Evolutionary conservation across 2,888 invertebrate species (phyloP).

Genomic region (Blastobasis lacticolella): DNA sequence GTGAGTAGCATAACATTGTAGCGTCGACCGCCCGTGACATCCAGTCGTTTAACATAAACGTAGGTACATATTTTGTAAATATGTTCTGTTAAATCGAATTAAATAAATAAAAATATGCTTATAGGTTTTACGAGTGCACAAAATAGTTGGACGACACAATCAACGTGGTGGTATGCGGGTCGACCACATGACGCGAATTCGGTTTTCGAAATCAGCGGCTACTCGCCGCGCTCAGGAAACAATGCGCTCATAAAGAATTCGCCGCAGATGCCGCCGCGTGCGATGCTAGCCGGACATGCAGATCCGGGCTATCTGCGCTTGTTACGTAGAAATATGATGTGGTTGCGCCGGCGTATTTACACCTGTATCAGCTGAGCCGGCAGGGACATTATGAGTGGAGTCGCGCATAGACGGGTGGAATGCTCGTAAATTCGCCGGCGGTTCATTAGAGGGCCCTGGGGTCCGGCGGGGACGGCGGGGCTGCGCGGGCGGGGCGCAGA

Average conservation of each 20-base stretch:
- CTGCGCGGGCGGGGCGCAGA: conserved; percentile 31
- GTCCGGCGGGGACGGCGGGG: conserved; percentile 15
- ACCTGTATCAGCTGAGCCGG: conserved; percentile 9
- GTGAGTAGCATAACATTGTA: conserved; percentile 36
- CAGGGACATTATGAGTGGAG: conserved; percentile 14
- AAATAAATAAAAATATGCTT: no score
- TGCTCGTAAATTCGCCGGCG: conserved; percentile 42
- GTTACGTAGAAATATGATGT: conserved; percentile 6
- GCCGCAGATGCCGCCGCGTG: conserved; percentile 49
- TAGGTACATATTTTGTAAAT: no score
- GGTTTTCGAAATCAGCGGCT: conserved; percentile 29
- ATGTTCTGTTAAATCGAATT: no score
- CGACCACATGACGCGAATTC: conserved; percentile 58
- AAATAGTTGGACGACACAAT: conserved; percentile 16
- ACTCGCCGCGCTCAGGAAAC: conserved; percentile 48
- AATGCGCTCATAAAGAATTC: conserved; percentile 65
- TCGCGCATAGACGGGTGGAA: conserved; percentile 35
- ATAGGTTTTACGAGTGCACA: no score
- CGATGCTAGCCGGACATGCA: conserved; percentile 27
- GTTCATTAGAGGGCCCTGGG: conserved; percentile 40
- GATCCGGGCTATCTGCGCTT: conserved; percentile 17
- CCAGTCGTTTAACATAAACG: no score
- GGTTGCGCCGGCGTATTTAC: background rate
- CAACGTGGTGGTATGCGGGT: conserved; percentile 56
- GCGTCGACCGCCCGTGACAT: conserved; percentile 18